Evolutionary conservation across 2,113 vertebrate genomes (phyloP).

Genomic region (Neogale vison): DNA sequence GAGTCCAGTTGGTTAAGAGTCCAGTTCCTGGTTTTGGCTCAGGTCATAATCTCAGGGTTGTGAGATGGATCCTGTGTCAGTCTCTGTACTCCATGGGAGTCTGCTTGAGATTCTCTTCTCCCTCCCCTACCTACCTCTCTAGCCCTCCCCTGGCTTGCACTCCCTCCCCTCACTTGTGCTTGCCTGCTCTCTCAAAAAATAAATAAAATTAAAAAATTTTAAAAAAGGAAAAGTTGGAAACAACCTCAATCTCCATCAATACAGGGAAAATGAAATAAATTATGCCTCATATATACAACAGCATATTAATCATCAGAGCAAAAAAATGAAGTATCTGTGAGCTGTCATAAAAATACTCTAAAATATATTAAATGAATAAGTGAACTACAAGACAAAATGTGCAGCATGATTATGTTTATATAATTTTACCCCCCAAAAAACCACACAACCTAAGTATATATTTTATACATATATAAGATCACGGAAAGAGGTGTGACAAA

Average conservation of each 20-base stretch:
- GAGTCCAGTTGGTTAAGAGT: background rate
- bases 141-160: background rate
- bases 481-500: background rate
- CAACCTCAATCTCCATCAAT: background rate
- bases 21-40: background rate
- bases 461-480: background rate
- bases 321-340: background rate
- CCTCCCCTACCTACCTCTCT: background rate
- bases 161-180: background rate
- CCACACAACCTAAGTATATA: background rate
- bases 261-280: background rate
- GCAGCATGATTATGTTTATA: background rate
- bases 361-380: background rate
- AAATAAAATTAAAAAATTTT: background rate
- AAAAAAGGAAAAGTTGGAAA: background rate
- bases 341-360: background rate
- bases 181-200: background rate
- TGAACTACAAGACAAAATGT: background rate
- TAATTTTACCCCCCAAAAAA: background rate
- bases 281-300: background rate
- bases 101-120: background rate
- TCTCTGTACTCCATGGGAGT: rapidly evolving
- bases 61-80: background rate
- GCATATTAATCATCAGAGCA: background rate
- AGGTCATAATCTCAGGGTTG: background rate